Conservation (phyloP, 2,888 invertebrate genomes). For the Drosophila trichaetosa region DNA sequence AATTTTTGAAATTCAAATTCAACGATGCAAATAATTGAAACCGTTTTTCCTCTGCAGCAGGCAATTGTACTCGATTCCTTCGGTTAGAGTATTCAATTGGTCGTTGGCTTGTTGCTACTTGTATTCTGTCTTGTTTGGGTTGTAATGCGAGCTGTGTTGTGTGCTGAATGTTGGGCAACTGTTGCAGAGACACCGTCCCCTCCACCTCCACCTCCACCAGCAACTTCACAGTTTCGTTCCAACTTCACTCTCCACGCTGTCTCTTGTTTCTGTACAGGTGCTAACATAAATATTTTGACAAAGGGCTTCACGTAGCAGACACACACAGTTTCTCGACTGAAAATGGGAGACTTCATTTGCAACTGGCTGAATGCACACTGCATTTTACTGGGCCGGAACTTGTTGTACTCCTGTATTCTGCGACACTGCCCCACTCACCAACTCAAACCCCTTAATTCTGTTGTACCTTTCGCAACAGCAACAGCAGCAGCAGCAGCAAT, state of each 20-base stretch:
- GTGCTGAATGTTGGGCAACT: constrained; percentile 24
- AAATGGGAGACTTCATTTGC: constrained; percentile 61
- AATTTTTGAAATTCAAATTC: neutral
- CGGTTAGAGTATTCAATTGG: constrained; percentile 33
- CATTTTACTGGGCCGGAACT: constrained; percentile 46
- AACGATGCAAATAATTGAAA: neutral
- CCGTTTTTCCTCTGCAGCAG: neutral
- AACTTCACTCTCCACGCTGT: neutral
- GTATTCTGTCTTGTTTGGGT: constrained; percentile 23
- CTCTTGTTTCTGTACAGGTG: constrained; percentile 59
- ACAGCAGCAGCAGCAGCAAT: neutral
- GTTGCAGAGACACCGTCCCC: constrained; percentile 1
- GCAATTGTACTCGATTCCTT: neutral
- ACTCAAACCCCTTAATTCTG: neutral
- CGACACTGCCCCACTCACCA: neutral
- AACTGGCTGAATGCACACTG: constrained; percentile 56
- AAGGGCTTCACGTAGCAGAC: constrained; percentile 49
- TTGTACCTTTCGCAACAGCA: constrained; percentile 9
- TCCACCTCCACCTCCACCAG: too few relatives aligned
- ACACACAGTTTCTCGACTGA: constrained; percentile 2
- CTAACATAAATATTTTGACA: constrained; percentile 75
- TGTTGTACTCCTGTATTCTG: neutral
- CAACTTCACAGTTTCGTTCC: neutral
- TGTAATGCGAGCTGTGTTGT: constrained; percentile 35
- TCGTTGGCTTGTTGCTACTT: neutral